Evolutionary conservation across 2,113 vertebrate genomes (phyloP), one percentile per base, ranked within the genome.

Genomic region (Nibea albiflora): DNA sequence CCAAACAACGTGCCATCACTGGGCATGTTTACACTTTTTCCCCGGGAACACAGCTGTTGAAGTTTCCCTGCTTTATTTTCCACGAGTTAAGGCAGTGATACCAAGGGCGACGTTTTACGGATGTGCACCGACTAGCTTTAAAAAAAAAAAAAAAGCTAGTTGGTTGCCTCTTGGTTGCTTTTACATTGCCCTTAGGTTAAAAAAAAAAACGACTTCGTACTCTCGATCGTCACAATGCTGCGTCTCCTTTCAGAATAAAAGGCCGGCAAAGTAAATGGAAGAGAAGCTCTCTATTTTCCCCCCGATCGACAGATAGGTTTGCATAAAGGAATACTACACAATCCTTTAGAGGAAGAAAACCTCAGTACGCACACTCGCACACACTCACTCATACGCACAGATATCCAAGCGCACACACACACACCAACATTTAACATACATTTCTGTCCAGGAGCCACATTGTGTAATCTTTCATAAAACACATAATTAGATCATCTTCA

Each of bases 281-380:
- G 49, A 57, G 79, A 69, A 69, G 61, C 65, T 60, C 68, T 77
- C 73, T 66, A 42, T 77, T 39, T 39, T 50, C 66, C 54, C 54
- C 24, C 50, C 20, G 14, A 74, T 73, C 76, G 31, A 81, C 50
- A 70, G 83, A 77, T 19, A 35, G 53, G 76, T 90, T 92, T 93
- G 90, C 91, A 92, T 91, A 90, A 91, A 90, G 87, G 77, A 91
- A 86, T 72, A 87, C 61, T 17, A 88, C 76, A 83, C 53, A 73
- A 61, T 86, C 79, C 61, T 85, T 85, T 65, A 86, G 80, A 76
- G 69, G 52, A 90, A 88, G 66, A 78, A 84, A 73, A 81, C 22
- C 12, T 80, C 80, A 53, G 60, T 9, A 76, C 67, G 28, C 54
- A 84, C 76, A 83, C 24, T 42, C 80, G 64, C 47, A 70, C 63